phyloP scores from a whole-genome alignment of 2,113 vertebrate genomes.

The Xiphorhynchus elegans region DNA sequence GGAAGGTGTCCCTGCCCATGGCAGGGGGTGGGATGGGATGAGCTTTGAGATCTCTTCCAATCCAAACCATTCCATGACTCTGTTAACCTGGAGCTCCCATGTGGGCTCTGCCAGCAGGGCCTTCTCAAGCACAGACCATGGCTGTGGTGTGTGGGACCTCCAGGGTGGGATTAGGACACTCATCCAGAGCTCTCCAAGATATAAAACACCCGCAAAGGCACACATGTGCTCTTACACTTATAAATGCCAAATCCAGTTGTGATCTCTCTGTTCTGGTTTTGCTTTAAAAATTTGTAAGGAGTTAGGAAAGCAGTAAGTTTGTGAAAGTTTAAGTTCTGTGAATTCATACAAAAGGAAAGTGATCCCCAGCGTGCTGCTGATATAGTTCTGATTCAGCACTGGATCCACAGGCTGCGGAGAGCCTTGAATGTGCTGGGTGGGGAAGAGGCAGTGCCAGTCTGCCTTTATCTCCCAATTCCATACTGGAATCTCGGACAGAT shows the following conservation, averaged over 20 bases:
- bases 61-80: background rate
- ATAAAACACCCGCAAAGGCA: background rate
- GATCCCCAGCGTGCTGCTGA: too few relatives aligned
- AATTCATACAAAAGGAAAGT: background rate
- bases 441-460: rapidly evolving
- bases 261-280: background rate
- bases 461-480: background rate
- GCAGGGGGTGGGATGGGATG: background rate
- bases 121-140: background rate
- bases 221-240: rapidly evolving
- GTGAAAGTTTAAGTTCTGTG: background rate
- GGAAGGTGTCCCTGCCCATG: background rate
- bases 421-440: too few relatives aligned
- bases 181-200: background rate
- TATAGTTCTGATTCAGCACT: background rate
- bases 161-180: background rate
- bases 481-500: background rate
- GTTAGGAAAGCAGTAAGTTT: background rate
- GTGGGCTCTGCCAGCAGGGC: background rate
- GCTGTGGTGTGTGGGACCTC: background rate
- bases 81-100: background rate
- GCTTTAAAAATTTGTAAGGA: background rate
- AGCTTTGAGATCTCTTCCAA: background rate
- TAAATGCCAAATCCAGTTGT: background rate
- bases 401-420: rapidly evolving